phyloP scores from a whole-genome alignment of 1,140 invertebrate genomes.

The Macrocentrus cingulum region DNA sequence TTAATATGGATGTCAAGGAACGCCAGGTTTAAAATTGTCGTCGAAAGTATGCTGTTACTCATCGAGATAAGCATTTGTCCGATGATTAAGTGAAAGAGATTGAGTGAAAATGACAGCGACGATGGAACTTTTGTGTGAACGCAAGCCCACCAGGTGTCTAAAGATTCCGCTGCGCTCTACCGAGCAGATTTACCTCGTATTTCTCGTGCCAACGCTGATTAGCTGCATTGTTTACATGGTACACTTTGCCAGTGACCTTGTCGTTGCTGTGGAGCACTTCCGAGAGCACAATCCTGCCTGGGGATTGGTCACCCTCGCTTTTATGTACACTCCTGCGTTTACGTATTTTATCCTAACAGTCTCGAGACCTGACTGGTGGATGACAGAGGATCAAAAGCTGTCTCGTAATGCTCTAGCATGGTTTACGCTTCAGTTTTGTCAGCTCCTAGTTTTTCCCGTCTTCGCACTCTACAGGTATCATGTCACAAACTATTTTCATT shows the following conservation, averaged over 20 bases:
- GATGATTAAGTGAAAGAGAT: not conserved
- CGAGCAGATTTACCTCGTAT: slow-evolving; percentile 55
- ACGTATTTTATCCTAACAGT: slow-evolving; percentile 60
- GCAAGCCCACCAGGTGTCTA: slow-evolving; percentile 38
- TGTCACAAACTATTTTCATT: not conserved
- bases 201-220: slow-evolving; percentile 54
- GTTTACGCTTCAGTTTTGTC: slow-evolving; percentile 61
- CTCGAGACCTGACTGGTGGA: slow-evolving; percentile 62
- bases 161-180: slow-evolving; percentile 57
- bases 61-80: too few relatives aligned
- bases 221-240: slow-evolving; percentile 54
- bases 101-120: slow-evolving; percentile 32
- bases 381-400: slow-evolving; percentile 49
- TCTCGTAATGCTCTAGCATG: slow-evolving; percentile 53
- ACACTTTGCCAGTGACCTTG: slow-evolving; percentile 57
- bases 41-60: too few relatives aligned
- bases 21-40: too few relatives aligned
- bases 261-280: slow-evolving; percentile 56
- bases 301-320: slow-evolving; percentile 55
- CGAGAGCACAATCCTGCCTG: slow-evolving; percentile 55
- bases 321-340: slow-evolving; percentile 62
- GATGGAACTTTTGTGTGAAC: slow-evolving; percentile 34
- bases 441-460: slow-evolving; percentile 66
- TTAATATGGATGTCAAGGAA: too few relatives aligned
- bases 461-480: slow-evolving; percentile 69